Evolutionary conservation across 1,140 invertebrate genomes (phyloP).

Genomic region (Diuraphis noxia): DNA sequence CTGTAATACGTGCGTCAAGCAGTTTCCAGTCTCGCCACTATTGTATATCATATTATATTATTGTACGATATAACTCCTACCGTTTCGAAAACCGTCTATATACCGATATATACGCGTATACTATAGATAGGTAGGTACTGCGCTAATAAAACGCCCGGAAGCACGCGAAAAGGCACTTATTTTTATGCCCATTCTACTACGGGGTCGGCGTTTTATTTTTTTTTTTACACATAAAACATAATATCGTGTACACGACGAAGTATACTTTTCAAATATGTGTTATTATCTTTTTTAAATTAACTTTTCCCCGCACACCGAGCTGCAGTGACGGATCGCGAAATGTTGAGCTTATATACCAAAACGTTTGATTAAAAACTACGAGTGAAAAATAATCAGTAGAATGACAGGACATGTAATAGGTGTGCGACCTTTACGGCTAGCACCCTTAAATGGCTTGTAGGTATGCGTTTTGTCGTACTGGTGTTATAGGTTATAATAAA

Average conservation of each 20-base stretch:
- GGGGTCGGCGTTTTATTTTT: conserved; percentile 4
- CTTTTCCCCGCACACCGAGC: not conserved
- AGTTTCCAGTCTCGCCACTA: not conserved
- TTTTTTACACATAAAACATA: not conserved
- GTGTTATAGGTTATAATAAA: not conserved
- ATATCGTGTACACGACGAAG: not conserved
- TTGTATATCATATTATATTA: not conserved
- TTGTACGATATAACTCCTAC: not conserved
- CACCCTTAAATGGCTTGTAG: not conserved
- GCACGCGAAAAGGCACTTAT: conserved; percentile 35
- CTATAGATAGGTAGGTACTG: too few relatives aligned
- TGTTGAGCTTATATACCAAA: not conserved
- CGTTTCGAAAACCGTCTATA: not conserved
- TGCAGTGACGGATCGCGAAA: not conserved
- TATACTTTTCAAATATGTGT: not conserved
- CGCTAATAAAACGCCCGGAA: conserved; percentile 11
- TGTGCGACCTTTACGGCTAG: not conserved
- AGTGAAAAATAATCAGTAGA: not conserved
- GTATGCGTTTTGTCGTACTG: not conserved
- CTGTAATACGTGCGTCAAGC: not conserved
- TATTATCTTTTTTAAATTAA: conserved; percentile 28
- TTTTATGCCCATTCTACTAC: conserved; percentile 15
- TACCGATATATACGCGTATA: not conserved
- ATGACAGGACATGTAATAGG: not conserved
- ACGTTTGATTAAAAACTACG: conserved; percentile 27